Base-by-base conservation (phyloP, 2,797 vertebrate species). In the Notolabrus celidotus region DNA sequence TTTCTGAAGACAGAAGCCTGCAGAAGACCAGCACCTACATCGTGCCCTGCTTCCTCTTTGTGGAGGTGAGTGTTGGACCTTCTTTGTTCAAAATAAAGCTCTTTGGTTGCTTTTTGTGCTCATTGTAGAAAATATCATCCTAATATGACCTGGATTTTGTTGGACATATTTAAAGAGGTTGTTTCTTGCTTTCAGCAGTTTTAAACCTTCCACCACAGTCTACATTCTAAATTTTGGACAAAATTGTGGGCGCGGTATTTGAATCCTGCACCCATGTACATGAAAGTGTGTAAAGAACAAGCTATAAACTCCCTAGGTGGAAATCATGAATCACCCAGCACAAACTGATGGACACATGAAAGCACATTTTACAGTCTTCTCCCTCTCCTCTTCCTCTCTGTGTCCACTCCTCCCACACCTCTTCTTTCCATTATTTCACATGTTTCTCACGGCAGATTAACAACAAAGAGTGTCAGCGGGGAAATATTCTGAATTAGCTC, bases 1-100 rank as follows among this genome's bases (percentile, higher is more conserved):
- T 79, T 55, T 77, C 81, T 19, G 71, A 27, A 12, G 91, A 92
- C 71, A 60, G 41, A 39, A 68, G 52, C 47, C 79, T 70, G 51
- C 83, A 93, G 71, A 97, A 96, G 86, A 95, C 93, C 77, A 98
- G 96, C 77, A 93, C 91, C 79, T 96, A 96, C 86, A 96, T 98
- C 23, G 95, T 97, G 19, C 97, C 97, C 65, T 97, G 97, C 85
- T 97, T 98, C 76, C 92, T 98, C 64, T 92, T 95, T 0, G 95
- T 98, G 76, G 97, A 98, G 96, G 97, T 97, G 87, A 94, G 94
- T 84, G 59, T 52, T 39, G 19, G 6, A 56, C 23, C 10, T 3
- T n/a, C 43, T 29, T 52, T 55, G 0, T 51, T 61, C 15, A 31
- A 33, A 12, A 11, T 25, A 10, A 33, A 42, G 38, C 1, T 15